Evolutionary conservation across 2,888 invertebrate species (phyloP).

Genomic region (Lepas anatifera): DNA sequence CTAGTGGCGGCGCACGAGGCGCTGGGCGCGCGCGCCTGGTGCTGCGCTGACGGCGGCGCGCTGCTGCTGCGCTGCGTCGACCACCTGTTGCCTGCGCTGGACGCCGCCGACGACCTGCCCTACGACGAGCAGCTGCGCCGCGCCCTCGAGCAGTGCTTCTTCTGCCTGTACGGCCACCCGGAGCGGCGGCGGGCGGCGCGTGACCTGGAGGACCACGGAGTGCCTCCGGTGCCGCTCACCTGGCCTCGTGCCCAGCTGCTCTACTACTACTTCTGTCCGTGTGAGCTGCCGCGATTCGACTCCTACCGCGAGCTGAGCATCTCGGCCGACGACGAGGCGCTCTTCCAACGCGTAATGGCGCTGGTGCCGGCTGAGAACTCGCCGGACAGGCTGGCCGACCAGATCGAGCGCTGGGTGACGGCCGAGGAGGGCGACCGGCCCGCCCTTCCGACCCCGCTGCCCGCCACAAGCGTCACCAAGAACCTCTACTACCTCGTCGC

Average conservation of each 20-base stretch:
- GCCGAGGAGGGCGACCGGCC: slow-evolving; percentile 15
- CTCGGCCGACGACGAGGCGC: slow-evolving; percentile 62
- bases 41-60: slow-evolving; percentile 60
- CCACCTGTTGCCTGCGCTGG: slow-evolving; percentile 39
- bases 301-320: slow-evolving; percentile 55
- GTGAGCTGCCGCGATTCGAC: slow-evolving; percentile 37
- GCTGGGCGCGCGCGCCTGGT: slow-evolving; percentile 51
- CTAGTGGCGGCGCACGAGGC: slow-evolving; percentile 24
- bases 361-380: slow-evolving; percentile 55
- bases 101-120: slow-evolving; percentile 21
- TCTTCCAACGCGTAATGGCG: slow-evolving; percentile 55
- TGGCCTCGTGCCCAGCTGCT: slow-evolving; percentile 62
- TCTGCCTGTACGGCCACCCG: slow-evolving; percentile 74
- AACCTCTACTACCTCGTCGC: slow-evolving; percentile 76
- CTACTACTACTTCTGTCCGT: slow-evolving; percentile 31
- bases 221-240: slow-evolving; percentile 50
- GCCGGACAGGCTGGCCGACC: slow-evolving; percentile 35
- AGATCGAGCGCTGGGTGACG: slow-evolving; percentile 19
- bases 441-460: slow-evolving; percentile 8
- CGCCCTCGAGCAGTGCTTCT: slow-evolving; percentile 71
- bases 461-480: slow-evolving; percentile 28
- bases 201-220: slow-evolving; percentile 63
- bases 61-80: slow-evolving; percentile 65
- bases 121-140: slow-evolving; percentile 30
- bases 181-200: slow-evolving; percentile 43